A percentile compares a stretch with the other conserved stretches of the same genome.
These are phyloP conservation scores for Pachypanchax playfairii DNA, from an alignment of 2,113 vertebrate genomes.

Conservation along the genomic window DNA sequence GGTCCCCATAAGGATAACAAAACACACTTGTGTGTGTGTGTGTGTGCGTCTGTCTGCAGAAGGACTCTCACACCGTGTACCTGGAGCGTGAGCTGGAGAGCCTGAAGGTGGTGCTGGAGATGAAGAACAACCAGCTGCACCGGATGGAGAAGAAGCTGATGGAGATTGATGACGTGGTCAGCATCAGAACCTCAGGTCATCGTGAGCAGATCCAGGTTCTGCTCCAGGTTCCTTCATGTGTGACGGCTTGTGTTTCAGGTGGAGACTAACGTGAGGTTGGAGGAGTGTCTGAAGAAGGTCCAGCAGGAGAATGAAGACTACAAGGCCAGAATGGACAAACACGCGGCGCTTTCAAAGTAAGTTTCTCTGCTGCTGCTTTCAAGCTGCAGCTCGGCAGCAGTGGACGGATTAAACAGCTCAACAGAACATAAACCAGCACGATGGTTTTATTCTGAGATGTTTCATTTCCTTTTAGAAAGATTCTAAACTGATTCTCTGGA, in stretches of 20 bases:
- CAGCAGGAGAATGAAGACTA: slow-evolving; percentile 96
- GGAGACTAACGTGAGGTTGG: slow-evolving; percentile 86
- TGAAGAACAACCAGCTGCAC: slow-evolving; percentile 93
- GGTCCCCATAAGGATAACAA: too few species aligned
- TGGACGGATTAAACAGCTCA: too few species aligned
- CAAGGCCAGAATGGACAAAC: slow-evolving; percentile 93
- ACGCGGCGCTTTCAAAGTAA: slow-evolving; percentile 92
- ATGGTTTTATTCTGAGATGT: too few species aligned
- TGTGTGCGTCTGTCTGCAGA: slow-evolving; percentile 69
- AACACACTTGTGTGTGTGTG: not conserved
- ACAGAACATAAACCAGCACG: too few species aligned
- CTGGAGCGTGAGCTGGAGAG: slow-evolving; percentile 95
- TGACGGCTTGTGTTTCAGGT: slow-evolving; percentile 70
- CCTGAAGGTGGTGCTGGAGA: slow-evolving; percentile 93
- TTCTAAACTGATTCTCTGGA: too few species aligned
- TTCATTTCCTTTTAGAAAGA: too few species aligned
- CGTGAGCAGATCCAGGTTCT: not conserved
- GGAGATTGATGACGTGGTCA: slow-evolving; percentile 94
- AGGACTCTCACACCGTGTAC: slow-evolving; percentile 89
- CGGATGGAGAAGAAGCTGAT: slow-evolving; percentile 92
- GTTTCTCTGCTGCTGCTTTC: not conserved
- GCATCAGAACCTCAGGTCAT: slow-evolving; percentile 10
- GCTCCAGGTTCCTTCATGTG: not conserved
- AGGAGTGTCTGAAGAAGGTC: slow-evolving; percentile 87
- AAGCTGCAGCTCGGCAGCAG: not conserved